A percentile compares a stretch with the other conserved stretches of the same genome.
phyloP scores from a whole-genome alignment of 2,113 vertebrate species.

The Dendrocopos noguchii region DNA sequence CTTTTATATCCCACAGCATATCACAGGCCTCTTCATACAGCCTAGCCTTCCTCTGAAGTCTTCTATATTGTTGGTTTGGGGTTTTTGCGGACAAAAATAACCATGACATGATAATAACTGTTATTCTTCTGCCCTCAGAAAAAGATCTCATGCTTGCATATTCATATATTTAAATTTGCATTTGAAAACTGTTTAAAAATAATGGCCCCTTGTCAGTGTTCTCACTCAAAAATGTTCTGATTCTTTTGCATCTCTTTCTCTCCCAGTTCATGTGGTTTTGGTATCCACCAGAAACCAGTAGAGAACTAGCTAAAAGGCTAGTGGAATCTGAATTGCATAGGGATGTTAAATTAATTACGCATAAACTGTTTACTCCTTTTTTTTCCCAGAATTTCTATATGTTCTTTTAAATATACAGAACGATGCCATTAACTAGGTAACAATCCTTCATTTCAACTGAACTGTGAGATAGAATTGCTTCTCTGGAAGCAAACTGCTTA shows the following conservation, averaged over 20 bases:
- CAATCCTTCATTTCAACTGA: constrained; percentile 27
- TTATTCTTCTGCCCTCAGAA: background rate
- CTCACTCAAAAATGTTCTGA: background rate
- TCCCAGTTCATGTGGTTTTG: background rate
- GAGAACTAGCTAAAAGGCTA: background rate
- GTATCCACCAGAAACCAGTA: background rate
- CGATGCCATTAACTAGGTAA: background rate
- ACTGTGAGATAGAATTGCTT: background rate
- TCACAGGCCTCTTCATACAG: background rate
- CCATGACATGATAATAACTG: background rate
- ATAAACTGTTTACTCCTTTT: background rate
- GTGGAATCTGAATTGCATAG: background rate
- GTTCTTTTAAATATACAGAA: constrained; percentile 2
- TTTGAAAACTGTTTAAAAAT: background rate
- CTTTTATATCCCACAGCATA: background rate
- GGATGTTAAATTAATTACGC: background rate
- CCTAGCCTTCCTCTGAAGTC: background rate
- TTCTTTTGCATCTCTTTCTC: background rate
- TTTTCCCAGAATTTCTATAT: background rate
- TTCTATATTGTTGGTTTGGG: background rate
- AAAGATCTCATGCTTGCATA: background rate
- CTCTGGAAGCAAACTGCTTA: background rate
- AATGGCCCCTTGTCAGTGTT: background rate
- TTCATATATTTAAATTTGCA: background rate
- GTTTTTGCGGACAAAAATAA: background rate